phyloP scores from a whole-genome alignment of 2,888 invertebrate species.

The Platynereis dumerilii region DNA sequence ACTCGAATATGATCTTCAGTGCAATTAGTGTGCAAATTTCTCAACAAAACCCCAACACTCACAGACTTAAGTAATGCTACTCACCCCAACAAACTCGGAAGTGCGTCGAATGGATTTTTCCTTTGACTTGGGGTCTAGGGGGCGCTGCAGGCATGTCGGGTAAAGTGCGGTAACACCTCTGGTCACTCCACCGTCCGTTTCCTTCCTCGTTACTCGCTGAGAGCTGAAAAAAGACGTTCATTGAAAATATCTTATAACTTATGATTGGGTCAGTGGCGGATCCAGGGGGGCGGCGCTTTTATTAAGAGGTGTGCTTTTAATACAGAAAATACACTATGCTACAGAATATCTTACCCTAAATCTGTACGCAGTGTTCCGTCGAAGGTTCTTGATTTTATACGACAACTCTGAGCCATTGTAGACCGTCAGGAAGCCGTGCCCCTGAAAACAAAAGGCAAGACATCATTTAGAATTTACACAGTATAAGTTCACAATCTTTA shows the following conservation, averaged over 20 bases:
- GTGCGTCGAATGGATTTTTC: conserved; percentile 80
- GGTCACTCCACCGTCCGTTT: conserved; percentile 82
- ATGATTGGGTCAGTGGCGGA: too few species aligned
- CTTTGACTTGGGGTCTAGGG: conserved; percentile 78
- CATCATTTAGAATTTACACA: too few species aligned
- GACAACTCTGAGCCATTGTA: conserved; percentile 79
- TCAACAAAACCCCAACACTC: too few species aligned
- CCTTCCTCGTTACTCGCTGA: conserved; percentile 85
- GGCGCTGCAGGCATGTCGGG: conserved; percentile 82
- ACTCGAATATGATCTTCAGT: too few species aligned
- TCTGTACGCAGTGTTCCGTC: conserved; percentile 79
- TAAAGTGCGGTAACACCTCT: conserved; percentile 76
- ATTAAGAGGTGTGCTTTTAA: too few species aligned
- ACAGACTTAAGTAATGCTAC: too few species aligned
- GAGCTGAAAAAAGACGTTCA: conserved; percentile 66
- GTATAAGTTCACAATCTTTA: too few species aligned
- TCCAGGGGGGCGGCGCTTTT: too few species aligned
- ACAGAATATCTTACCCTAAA: conserved; percentile 69
- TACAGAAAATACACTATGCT: too few species aligned
- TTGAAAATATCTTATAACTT: neutral
- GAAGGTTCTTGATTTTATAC: conserved; percentile 74
- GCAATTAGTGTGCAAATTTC: too few species aligned
- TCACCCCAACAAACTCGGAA: conserved; percentile 80
- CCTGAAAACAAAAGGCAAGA: conserved; percentile 57
- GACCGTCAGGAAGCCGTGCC: conserved; percentile 80